Conservation (phyloP, 2,888 invertebrate genomes). For the Cephus pulcher region DNA sequence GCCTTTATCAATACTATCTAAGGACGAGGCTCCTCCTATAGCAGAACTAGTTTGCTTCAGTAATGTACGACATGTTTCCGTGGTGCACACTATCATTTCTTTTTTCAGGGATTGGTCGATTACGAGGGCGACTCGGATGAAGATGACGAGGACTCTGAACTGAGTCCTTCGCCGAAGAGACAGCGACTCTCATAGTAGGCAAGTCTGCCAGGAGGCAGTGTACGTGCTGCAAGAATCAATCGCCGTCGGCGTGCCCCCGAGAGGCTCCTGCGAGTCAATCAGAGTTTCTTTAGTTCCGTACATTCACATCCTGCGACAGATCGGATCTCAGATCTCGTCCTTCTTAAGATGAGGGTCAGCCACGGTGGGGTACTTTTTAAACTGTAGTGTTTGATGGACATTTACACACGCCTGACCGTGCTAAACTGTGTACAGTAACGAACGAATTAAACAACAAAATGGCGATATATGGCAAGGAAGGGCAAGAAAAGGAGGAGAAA, state of each 20-base stretch:
- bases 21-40: not conserved
- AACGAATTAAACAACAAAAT: not conserved
- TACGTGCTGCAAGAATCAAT: conserved; percentile 52
- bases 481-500: not conserved
- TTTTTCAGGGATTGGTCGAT: conserved; percentile 87
- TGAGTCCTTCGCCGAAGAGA: conserved; percentile 76
- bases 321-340: conserved; percentile 12
- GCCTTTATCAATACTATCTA: not conserved
- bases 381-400: conserved; percentile 49
- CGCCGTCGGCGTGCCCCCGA: conserved; percentile 42
- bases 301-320: conserved; percentile 23
- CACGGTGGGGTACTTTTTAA: conserved; percentile 17
- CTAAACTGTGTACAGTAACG: conserved; percentile 41
- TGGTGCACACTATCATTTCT: not conserved
- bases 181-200: conserved; percentile 81
- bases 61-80: not conserved
- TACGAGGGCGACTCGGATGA: conserved; percentile 98
- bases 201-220: conserved; percentile 48
- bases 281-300: conserved; percentile 34
- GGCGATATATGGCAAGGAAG: not conserved
- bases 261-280: conserved; percentile 32
- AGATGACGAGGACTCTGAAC: conserved; percentile 81
- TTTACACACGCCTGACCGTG: conserved; percentile 52
- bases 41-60: not conserved
- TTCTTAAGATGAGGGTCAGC: not conserved